Conservation (phyloP, 2,797 vertebrate species). For the Trachurus trachurus region DNA sequence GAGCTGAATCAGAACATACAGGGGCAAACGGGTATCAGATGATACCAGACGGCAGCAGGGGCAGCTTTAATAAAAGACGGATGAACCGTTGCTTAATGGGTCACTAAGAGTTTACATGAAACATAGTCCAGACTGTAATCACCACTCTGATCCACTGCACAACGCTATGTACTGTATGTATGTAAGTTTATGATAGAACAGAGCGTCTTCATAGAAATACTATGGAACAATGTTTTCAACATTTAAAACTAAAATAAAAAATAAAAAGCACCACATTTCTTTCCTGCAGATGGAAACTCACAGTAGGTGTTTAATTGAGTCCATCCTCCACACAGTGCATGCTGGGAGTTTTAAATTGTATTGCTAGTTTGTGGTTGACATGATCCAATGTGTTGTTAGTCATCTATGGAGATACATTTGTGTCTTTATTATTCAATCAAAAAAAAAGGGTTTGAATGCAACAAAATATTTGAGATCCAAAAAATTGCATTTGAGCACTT, state of each 20-base stretch:
- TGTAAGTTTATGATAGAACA: neutral
- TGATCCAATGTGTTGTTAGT: neutral
- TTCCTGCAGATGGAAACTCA: neutral
- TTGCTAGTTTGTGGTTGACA: slow-evolving; percentile 12
- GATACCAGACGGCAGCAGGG: slow-evolving; percentile 5
- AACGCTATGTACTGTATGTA: neutral
- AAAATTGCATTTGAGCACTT: too few species aligned
- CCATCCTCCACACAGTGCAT: neutral
- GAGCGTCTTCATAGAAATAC: neutral
- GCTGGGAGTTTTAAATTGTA: neutral
- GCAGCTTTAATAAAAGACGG: slow-evolving; percentile 31
- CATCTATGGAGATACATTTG: neutral
- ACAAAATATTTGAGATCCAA: too few species aligned
- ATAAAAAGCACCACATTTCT: neutral
- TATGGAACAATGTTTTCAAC: neutral
- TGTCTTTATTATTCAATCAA: too few species aligned
- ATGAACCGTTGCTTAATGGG: slow-evolving; percentile 22
- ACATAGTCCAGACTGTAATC: neutral
- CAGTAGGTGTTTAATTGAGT: neutral
- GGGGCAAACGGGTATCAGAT: neutral
- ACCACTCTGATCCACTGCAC: slow-evolving; percentile 1
- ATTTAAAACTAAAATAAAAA: neutral
- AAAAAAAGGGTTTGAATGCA: too few species aligned
- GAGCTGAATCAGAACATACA: slow-evolving; percentile 8
- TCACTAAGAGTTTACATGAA: slow-evolving; percentile 28